phyloP scores from a whole-genome alignment of 2,113 vertebrate species.

The Pseudopipra pipra region DNA sequence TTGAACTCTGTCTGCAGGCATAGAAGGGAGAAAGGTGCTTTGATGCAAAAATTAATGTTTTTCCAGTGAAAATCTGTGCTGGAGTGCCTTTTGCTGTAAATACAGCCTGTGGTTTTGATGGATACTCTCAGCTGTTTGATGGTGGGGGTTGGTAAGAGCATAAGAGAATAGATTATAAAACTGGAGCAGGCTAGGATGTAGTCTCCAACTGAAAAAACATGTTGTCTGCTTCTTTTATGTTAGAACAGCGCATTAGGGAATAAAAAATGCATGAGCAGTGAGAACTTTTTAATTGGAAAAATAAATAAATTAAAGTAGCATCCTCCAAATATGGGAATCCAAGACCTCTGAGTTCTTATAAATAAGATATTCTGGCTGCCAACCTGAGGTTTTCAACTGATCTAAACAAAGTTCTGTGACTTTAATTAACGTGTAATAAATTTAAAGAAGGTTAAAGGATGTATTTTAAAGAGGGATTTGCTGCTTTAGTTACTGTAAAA shows the following conservation, averaged over 20 bases:
- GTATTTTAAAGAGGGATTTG: background rate
- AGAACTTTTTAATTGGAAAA: conserved; percentile 62
- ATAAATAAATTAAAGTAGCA: conserved; percentile 54
- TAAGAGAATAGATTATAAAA: conserved; percentile 44
- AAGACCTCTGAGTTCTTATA: conserved; percentile 13
- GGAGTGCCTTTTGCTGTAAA: conserved; percentile 25
- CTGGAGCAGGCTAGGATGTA: background rate
- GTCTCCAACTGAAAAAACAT: conserved; percentile 6
- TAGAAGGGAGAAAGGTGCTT: background rate
- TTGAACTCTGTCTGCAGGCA: background rate
- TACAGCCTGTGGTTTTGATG: conserved; percentile 21
- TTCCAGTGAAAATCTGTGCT: background rate
- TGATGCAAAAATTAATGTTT: conserved; percentile 23
- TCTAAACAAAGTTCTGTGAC: conserved; percentile 25
- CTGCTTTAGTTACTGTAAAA: background rate
- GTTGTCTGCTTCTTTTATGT: conserved; percentile 50
- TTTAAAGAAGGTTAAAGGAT: background rate
- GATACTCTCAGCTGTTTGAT: background rate
- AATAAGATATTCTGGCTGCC: conserved; percentile 38
- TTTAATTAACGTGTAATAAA: conserved; percentile 58
- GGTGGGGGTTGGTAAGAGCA: conserved; percentile 22
- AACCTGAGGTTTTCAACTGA: conserved; percentile 14
- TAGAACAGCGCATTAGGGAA: conserved; percentile 17
- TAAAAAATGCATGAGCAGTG: conserved; percentile 61
- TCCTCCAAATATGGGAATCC: background rate